Conservation (phyloP, 2,113 vertebrate species). For the Plotosus lineatus region DNA sequence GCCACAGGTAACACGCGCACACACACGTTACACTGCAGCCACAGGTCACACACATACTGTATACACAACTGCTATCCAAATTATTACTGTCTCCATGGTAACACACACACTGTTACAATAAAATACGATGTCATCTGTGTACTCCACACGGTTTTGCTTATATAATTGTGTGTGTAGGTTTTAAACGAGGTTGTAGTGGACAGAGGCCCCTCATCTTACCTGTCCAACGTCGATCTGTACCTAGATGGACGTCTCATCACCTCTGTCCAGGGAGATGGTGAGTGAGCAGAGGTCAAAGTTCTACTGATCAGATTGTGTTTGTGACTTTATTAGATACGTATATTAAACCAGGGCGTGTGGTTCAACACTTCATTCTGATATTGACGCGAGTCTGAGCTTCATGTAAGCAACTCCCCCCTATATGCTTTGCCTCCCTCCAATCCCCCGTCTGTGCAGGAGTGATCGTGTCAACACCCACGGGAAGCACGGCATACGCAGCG, state of each 20-base stretch:
- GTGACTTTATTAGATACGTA: neutral
- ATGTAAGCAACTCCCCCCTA: neutral
- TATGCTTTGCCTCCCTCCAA: neutral
- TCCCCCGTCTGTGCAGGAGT: conserved; percentile 64
- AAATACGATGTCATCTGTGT: neutral
- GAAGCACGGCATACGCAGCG: conserved; percentile 77
- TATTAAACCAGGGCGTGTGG: neutral
- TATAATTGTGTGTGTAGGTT: conserved; percentile 67
- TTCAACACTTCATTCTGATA: neutral
- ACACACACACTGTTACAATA: neutral
- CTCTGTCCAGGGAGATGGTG: conserved; percentile 80
- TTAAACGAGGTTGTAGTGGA: conserved; percentile 82
- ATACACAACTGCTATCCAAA: neutral
- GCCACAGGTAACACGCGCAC: conserved; percentile 68
- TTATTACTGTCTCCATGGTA: neutral
- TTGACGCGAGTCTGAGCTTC: neutral
- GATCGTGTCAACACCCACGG: conserved; percentile 79
- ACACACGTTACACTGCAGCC: no score
- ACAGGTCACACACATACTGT: no score
- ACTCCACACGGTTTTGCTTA: neutral
- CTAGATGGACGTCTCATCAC: conserved; percentile 80
- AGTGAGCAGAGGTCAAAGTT: conserved; percentile 35
- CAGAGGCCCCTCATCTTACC: conserved; percentile 78
- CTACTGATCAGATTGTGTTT: neutral
- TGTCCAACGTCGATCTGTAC: conserved; percentile 80